Percentiles rank a stretch among this genome's conserved stretches.
These are phyloP conservation scores for Melikaiella ostensackeni DNA, from an alignment of 2,888 invertebrate species.

Conservation along the genomic window DNA sequence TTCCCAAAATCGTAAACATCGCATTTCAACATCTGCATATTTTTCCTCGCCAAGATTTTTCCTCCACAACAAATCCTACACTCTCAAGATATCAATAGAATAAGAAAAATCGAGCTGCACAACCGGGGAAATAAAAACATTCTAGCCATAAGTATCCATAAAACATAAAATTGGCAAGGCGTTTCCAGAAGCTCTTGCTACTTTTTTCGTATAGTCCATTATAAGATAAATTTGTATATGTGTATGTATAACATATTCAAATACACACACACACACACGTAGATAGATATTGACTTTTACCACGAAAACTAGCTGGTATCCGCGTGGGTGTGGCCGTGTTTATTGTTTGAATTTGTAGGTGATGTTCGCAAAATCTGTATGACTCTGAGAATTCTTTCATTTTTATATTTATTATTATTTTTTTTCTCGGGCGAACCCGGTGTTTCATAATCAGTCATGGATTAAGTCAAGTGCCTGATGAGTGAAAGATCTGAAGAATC, in stretches of 20 bases:
- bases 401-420: no score
- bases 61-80: constrained; percentile 9
- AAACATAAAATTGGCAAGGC: constrained; percentile 21
- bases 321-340: constrained; percentile 40
- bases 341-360: constrained; percentile 37
- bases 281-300: neutral
- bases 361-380: constrained; percentile 1
- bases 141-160: neutral
- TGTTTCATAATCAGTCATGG: no score
- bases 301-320: constrained; percentile 13
- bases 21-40: neutral
- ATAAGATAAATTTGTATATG: no score
- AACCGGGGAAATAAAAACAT: neutral
- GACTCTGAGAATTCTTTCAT: neutral
- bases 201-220: neutral
- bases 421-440: no score
- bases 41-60: neutral
- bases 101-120: neutral
- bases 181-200: neutral
- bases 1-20: neutral
- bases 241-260: no score
- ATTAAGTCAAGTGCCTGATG: no score
- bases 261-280: neutral
- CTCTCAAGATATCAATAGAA: constrained; percentile 33
- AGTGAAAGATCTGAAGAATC: no score